Base-by-base conservation (phyloP, 2,888 invertebrate species). In the Synanthedon myopaeformis region DNA sequence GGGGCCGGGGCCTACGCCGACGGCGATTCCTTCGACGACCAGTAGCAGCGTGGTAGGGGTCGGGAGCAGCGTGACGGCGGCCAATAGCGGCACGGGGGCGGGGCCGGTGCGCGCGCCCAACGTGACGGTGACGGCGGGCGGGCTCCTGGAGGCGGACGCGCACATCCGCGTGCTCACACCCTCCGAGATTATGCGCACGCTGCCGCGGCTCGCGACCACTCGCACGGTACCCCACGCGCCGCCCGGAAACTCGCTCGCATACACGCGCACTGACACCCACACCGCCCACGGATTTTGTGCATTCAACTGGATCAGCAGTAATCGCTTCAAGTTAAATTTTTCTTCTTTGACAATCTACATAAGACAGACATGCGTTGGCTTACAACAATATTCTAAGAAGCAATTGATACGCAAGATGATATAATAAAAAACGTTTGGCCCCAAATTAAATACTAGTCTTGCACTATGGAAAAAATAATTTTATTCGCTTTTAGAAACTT, bases 101-200 rank as follows among this genome's bases (percentile, higher is more conserved):
- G 53, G 52, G 54, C 59, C 68, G 74, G 91, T 90, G 74, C 91
- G 91, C 74, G 91, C 91, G 72, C 91, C 91, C 70, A 91, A 91
- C 84, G 91, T 91, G 58, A 91, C 91, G 70, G 91, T 91, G 65
- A 91, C 91, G 85, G 90, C 91, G 67, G 87, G 85, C 78, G 89
- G 89, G 76, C 80, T 85, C 76, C 84, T 87, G 77, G 82, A 85
- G 81, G 85, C 87, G 66, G 94, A 94, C 89, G 94, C 94, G 87
- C 94, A 94, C 89, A 94, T 94, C 85, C 92, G 94, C 83, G 94
- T 94, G 88, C 91, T 95, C 82, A 95, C 95, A 74, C 94, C 95
- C 74, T 94, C 94, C 70, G 94, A 95, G 91, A 94, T 95, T 85
- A 94, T 94, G 94, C 92, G 94, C 91, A 94, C 94, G 79, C 91